Conservation (phyloP, 2,113 vertebrate genomes). For the Solea senegalensis region DNA sequence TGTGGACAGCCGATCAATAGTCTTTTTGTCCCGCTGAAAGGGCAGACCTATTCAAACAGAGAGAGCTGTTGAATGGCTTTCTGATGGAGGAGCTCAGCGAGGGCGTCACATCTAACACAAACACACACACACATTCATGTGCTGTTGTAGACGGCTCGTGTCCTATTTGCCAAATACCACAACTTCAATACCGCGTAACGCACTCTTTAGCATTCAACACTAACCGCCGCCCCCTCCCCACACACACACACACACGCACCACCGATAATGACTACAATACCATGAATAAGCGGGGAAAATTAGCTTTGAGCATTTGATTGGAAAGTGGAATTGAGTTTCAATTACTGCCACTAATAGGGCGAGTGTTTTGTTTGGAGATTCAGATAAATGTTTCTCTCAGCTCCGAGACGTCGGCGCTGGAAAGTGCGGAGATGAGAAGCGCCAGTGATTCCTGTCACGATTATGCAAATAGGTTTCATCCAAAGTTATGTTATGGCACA, state of each 20-base stretch:
- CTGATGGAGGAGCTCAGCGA: conserved; percentile 21
- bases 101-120: conserved; percentile 10
- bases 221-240: conserved; percentile 7
- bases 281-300: conserved; percentile 45
- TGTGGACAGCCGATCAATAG: conserved; percentile 69
- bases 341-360: conserved; percentile 66
- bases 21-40: conserved; percentile 62
- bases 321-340: conserved; percentile 59
- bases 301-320: conserved; percentile 52
- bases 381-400: conserved; percentile 50
- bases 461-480: conserved; percentile 58
- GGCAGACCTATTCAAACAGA: conserved; percentile 42
- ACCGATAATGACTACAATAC: conserved; percentile 37
- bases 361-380: conserved; percentile 62
- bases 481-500: conserved; percentile 46
- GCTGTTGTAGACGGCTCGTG: conserved; percentile 3
- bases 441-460: conserved; percentile 24
- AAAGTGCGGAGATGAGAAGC: conserved; percentile 29
- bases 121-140: conserved; percentile 5
- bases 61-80: conserved; percentile 14
- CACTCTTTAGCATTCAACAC: conserved; percentile 21
- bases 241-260: not conserved
- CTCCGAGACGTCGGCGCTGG: conserved; percentile 45
- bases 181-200: conserved; percentile 13
- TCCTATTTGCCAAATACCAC: conserved; percentile 15